These are phyloP conservation scores for Datnioides undecimradiatus DNA, from an alignment of 2,113 vertebrate species.

Conservation along the genomic window DNA sequence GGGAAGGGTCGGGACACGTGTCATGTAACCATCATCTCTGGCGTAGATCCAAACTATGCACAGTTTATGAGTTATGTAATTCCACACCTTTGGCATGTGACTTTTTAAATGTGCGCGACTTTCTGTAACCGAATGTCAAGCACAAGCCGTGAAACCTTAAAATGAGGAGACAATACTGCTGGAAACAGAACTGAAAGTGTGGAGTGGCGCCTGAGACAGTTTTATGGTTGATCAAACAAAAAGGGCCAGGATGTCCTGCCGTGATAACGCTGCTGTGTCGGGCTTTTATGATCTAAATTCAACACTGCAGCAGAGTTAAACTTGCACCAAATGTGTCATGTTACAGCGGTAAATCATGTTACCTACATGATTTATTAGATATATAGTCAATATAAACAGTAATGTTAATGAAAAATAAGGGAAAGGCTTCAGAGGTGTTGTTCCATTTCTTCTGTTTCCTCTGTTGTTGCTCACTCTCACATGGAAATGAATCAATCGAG, in stretches of 20 bases:
- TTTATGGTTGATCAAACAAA: constrained; percentile 50
- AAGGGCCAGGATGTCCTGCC: constrained; percentile 24
- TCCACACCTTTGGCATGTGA: not conserved
- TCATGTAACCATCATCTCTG: too few species aligned
- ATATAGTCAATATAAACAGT: not conserved
- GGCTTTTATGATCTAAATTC: constrained; percentile 15
- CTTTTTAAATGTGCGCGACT: not conserved
- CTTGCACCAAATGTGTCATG: not conserved
- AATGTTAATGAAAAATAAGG: not conserved
- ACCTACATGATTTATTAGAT: not conserved
- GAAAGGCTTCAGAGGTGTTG: not conserved
- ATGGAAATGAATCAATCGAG: not conserved
- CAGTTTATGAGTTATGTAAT: too few species aligned
- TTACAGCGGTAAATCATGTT: too few species aligned
- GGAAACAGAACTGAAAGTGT: not conserved
- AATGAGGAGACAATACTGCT: not conserved
- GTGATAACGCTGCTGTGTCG: not conserved
- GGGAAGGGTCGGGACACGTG: too few species aligned
- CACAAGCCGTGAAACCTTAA: not conserved
- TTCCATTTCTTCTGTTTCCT: not conserved
- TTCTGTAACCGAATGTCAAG: not conserved
- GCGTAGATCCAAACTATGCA: too few species aligned
- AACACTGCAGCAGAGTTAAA: not conserved
- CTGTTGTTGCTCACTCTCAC: not conserved
- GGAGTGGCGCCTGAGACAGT: not conserved